Evolutionary conservation across 2,888 invertebrate genomes (phyloP).

Genomic region (Rotaria sp.): DNA sequence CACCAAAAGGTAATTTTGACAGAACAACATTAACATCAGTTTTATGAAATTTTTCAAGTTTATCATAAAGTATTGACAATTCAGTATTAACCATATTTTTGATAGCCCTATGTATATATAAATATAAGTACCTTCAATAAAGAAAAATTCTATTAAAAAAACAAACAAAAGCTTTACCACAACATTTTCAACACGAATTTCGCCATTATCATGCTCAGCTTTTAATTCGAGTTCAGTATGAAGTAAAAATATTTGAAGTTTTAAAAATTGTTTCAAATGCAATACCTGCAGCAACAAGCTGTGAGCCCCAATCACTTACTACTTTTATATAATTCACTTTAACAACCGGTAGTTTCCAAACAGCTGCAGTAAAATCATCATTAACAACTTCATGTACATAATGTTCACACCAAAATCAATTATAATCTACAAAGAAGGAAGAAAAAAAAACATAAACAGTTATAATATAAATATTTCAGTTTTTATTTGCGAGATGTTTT

Average conservation of each 20-base stretch:
- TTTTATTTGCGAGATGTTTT: too few relatives aligned
- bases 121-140: not conserved
- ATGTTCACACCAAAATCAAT: too few relatives aligned
- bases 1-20: slow-evolving; percentile 93
- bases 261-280: slow-evolving; percentile 79
- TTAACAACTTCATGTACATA: too few relatives aligned
- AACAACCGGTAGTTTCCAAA: too few relatives aligned
- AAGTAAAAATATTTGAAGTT: slow-evolving; percentile 82
- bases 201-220: slow-evolving; percentile 95
- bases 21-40: slow-evolving; percentile 90
- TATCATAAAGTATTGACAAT: slow-evolving; percentile 91
- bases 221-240: slow-evolving; percentile 96
- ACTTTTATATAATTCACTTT: too few relatives aligned
- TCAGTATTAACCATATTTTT: slow-evolving; percentile 96
- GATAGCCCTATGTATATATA: slow-evolving; percentile 74
- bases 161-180: not conserved
- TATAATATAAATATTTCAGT: too few relatives aligned
- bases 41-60: slow-evolving; percentile 78
- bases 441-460: too few relatives aligned
- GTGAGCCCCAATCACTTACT: too few relatives aligned
- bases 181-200: slow-evolving; percentile 82
- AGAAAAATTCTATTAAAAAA: not conserved
- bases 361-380: too few relatives aligned
- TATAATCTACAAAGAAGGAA: too few relatives aligned
- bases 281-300: too few relatives aligned